phyloP scores from a whole-genome alignment of 2,888 invertebrate genomes.

The Boloria selene region DNA sequence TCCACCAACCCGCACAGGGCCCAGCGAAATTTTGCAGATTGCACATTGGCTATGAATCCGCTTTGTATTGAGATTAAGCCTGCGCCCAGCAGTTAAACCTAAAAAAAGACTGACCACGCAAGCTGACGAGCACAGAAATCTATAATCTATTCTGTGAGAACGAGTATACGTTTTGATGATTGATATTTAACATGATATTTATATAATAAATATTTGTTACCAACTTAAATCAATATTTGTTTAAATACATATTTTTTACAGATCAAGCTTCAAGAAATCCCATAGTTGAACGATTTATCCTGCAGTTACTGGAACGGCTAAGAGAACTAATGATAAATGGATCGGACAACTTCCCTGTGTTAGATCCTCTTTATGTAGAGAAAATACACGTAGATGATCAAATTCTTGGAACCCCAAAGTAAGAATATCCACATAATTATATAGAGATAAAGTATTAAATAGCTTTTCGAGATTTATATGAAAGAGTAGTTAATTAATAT shows the following conservation, averaged over 20 bases:
- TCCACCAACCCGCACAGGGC: too few relatives aligned
- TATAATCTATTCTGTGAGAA: too few relatives aligned
- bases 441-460: not conserved
- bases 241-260: constrained; percentile 37
- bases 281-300: constrained; percentile 47
- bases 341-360: constrained; percentile 52
- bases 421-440: constrained; percentile 35
- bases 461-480: not conserved
- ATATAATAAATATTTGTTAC: not conserved
- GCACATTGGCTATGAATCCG: too few relatives aligned
- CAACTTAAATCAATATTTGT: not conserved
- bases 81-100: too few relatives aligned
- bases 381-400: constrained; percentile 50
- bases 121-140: too few relatives aligned
- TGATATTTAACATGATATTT: too few relatives aligned
- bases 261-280: constrained; percentile 42
- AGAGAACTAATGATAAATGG: constrained; percentile 53
- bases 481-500: too few relatives aligned
- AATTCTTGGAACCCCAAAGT: constrained; percentile 55
- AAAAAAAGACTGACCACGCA: too few relatives aligned
- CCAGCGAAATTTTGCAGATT: too few relatives aligned
- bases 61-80: too few relatives aligned
- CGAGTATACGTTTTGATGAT: too few relatives aligned
- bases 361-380: constrained; percentile 57
- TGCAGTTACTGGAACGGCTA: constrained; percentile 46